Evolutionary conservation across 1,140 invertebrate species (phyloP), one percentile per base, ranked within the genome.

Genomic region (Pogonus chalceus): DNA sequence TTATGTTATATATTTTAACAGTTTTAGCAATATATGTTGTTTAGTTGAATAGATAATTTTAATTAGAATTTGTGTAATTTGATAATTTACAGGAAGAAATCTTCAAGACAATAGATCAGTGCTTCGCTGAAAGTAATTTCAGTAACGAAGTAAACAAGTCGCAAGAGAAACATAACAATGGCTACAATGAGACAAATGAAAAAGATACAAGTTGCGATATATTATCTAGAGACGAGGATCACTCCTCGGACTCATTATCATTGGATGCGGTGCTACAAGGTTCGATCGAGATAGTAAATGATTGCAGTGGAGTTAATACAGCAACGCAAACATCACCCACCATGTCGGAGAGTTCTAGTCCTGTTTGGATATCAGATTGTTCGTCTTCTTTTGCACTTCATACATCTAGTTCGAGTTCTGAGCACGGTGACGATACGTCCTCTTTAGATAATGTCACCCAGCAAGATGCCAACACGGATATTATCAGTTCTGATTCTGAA

Each of bases 281-380:
- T 49, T 31, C 46, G 21, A 43, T 43, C 37, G 37, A 43, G 37
- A 43, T 43, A 43, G 46, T 23, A 23, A 54, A 43, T 23, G 39
- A 48, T 54, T 23, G 43, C 26, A 23, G 21, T 22, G 14, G 24
- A 48, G 35, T 50, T 31, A 51, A 61, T 39, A 56, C 51, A 1
- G 58, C 57, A 16, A 64, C 64, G 23, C 64, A 65, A 57, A 65
- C 61, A 20, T 62, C 63, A 37, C 63, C 64, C 22, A 60, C 62
- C 14, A 52, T 60, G 16, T 65, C 65, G 3, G 56, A 54, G 23
- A 66, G 61, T 54, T 66, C 63, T 1, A 65, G 65, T 60, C 49
- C 65, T 23, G 62, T 62, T n/a, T 65, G 62, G 60, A 52, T 59
- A 14, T 65, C 65, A 9, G 63, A 64, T 53, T 61, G 58, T 51